Percentiles rank a stretch among this genome's conserved stretches.
These are phyloP conservation scores for Hemibagrus wyckioides DNA, from an alignment of 2,113 vertebrate genomes.

Conservation along the genomic window DNA sequence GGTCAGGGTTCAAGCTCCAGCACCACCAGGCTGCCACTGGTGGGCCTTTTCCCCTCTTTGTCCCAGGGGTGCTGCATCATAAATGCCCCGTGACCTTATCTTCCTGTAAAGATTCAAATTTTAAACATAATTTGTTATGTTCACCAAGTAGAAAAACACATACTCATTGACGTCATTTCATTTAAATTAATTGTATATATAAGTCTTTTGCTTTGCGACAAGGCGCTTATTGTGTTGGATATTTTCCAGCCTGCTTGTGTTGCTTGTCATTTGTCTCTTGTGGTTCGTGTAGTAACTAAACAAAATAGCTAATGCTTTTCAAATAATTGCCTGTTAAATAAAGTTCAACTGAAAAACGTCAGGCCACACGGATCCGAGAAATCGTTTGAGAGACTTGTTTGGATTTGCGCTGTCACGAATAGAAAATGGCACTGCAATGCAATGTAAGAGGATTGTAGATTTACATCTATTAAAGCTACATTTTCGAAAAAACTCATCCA, in stretches of 20 bases:
- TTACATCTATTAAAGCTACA: background rate
- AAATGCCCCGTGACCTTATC: too few species aligned
- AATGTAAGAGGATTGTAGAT: background rate
- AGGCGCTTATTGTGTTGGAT: background rate
- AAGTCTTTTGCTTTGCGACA: background rate
- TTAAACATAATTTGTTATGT: too few species aligned
- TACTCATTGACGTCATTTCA: background rate
- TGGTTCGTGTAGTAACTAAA: background rate
- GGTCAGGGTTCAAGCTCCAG: too few species aligned
- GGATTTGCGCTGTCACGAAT: background rate
- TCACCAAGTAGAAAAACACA: background rate
- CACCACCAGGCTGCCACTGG: too few species aligned
- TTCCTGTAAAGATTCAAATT: too few species aligned
- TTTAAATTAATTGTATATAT: background rate
- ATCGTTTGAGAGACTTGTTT: background rate
- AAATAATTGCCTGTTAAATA: background rate
- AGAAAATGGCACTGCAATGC: background rate
- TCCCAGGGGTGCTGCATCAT: too few species aligned
- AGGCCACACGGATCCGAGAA: background rate
- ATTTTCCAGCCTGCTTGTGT: background rate
- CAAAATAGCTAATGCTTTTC: background rate
- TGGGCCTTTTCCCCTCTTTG: too few species aligned
- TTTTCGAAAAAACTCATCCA: background rate
- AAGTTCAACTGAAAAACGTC: background rate
- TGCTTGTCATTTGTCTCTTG: background rate